phyloP scores from a whole-genome alignment of 2,113 vertebrate species.

The Oceanites oceanicus region DNA sequence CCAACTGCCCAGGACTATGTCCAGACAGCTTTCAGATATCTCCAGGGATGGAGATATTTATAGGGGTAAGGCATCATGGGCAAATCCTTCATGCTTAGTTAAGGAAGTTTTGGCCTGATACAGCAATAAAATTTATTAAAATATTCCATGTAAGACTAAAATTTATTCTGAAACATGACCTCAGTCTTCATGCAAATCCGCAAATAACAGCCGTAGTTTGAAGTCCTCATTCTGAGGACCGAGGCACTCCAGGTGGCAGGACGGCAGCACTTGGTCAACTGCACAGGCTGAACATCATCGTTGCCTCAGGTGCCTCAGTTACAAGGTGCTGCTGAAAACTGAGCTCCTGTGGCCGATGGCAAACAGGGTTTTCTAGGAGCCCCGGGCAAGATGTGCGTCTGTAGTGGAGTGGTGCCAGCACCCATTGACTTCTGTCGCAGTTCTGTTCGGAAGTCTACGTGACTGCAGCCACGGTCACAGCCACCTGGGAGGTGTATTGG shows the following conservation, averaged over 20 bases:
- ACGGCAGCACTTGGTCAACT: not conserved
- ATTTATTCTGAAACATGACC: not conserved
- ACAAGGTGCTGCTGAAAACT: not conserved
- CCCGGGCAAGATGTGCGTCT: not conserved
- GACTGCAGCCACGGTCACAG: not conserved
- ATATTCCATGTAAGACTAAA: not conserved
- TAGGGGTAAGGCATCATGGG: not conserved
- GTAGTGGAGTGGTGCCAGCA: not conserved
- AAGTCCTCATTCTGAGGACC: not conserved
- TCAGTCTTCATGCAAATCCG: not conserved
- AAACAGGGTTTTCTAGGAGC: not conserved
- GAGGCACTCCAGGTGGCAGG: not conserved
- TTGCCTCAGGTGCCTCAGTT: not conserved
- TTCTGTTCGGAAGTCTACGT: not conserved
- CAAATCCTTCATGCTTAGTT: not conserved
- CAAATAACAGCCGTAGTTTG: not conserved
- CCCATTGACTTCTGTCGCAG: not conserved
- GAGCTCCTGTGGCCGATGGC: not conserved
- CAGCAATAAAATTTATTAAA: not conserved
- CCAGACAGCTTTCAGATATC: not conserved
- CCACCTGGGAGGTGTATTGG: not conserved
- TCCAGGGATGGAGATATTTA: not conserved
- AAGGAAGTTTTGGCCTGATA: not conserved
- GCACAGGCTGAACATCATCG: not conserved
- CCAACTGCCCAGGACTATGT: not conserved